Evolutionary conservation across 2,113 vertebrate species (phyloP).

Genomic region (Mastomys coucha): DNA sequence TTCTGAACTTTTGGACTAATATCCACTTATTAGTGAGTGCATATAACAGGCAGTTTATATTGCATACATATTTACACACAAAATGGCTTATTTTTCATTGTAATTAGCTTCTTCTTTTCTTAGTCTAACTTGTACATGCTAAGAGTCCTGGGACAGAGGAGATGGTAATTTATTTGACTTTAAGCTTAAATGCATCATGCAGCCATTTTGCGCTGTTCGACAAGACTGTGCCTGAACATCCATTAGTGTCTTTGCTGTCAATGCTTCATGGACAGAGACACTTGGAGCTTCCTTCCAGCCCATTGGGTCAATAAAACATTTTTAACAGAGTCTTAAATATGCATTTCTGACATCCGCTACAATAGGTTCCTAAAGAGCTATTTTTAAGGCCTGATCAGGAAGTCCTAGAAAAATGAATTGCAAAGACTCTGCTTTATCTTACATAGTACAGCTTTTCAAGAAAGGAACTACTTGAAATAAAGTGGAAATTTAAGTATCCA

Average conservation of each 20-base stretch:
- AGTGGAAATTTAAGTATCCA: neutral
- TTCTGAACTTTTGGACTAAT: no score
- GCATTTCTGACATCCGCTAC: conserved; percentile 66
- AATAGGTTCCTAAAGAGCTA: conserved; percentile 65
- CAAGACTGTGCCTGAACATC: conserved; percentile 73
- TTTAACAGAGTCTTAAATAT: conserved; percentile 78
- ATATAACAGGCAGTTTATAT: conserved; percentile 55
- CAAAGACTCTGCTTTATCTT: conserved; percentile 39
- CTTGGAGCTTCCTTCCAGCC: conserved; percentile 69
- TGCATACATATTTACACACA: conserved; percentile 72
- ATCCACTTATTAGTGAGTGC: no score
- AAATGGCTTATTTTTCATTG: conserved; percentile 83
- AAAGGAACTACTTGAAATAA: conserved; percentile 7
- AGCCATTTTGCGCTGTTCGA: conserved; percentile 61
- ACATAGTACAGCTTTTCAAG: conserved; percentile 48
- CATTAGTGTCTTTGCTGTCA: conserved; percentile 72
- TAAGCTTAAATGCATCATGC: conserved; percentile 72
- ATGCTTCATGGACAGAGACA: conserved; percentile 76
- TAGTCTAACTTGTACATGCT: neutral
- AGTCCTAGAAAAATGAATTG: conserved; percentile 41
- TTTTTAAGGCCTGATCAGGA: conserved; percentile 61
- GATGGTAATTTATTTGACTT: conserved; percentile 63
- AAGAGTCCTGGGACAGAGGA: neutral
- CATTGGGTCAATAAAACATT: conserved; percentile 78
- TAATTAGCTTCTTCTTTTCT: conserved; percentile 80